phyloP scores from a whole-genome alignment of 2,113 vertebrate genomes.

The Apistogramma diplotaenia region DNA sequence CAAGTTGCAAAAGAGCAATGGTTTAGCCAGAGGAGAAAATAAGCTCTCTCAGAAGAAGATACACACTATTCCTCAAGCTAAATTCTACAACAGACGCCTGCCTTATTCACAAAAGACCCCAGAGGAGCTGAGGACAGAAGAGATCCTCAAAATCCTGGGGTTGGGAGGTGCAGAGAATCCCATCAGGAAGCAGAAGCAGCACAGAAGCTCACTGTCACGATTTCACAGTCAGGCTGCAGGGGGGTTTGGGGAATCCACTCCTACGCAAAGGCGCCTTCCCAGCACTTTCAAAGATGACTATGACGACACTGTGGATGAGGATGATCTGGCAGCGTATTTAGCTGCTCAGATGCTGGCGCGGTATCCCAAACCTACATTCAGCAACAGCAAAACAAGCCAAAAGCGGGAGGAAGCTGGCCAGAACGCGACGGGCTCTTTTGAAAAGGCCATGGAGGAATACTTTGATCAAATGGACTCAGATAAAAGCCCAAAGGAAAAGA shows the following conservation, averaged over 20 bases:
- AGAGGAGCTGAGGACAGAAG: conserved; percentile 83
- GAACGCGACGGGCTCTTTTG: conserved; percentile 70
- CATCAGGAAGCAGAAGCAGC: conserved; percentile 72
- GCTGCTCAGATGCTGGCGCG: conserved; percentile 82
- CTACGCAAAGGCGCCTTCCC: conserved; percentile 72
- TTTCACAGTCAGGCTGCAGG: conserved; percentile 69
- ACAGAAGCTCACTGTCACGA: conserved; percentile 75
- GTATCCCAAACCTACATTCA: conserved; percentile 74
- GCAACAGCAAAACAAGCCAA: conserved; percentile 63
- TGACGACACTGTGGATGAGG: conserved; percentile 79
- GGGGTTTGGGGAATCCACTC: conserved; percentile 60
- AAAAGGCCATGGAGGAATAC: conserved; percentile 82
- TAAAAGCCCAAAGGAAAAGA: conserved; percentile 71
- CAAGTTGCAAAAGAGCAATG: conserved; percentile 71
- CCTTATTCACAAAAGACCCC: conserved; percentile 65
- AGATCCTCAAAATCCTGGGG: conserved; percentile 86
- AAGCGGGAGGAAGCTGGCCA: conserved; percentile 74
- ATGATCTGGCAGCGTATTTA: conserved; percentile 85
- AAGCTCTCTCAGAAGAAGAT: conserved; percentile 76
- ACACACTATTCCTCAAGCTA: conserved; percentile 71
- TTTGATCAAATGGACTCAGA: conserved; percentile 77
- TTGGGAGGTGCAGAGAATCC: conserved; percentile 75
- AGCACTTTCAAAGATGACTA: conserved; percentile 75
- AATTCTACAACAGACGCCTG: conserved; percentile 70
- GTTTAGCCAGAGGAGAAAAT: conserved; percentile 71